phyloP scores from a whole-genome alignment of 1,140 invertebrate genomes.

The Euwallacea fornicatus region DNA sequence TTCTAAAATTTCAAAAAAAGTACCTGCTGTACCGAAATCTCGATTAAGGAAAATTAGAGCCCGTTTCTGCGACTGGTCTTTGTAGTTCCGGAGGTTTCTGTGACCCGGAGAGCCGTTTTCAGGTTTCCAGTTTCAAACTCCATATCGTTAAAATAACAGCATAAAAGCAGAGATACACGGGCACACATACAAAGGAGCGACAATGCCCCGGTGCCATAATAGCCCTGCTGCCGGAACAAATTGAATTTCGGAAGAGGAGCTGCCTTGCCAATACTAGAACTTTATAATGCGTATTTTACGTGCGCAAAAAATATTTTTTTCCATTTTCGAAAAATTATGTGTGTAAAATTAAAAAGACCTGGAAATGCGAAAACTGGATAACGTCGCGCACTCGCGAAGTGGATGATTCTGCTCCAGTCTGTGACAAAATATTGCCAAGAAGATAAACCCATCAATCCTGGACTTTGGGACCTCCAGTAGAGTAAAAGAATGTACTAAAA shows the following conservation, averaged over 20 bases:
- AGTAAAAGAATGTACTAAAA: too few species aligned
- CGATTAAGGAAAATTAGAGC: background rate
- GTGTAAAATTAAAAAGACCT: too few species aligned
- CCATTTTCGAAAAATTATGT: too few species aligned
- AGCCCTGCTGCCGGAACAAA: constrained; percentile 31
- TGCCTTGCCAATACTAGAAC: constrained; percentile 7
- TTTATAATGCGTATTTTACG: too few species aligned
- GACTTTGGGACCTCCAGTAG: too few species aligned
- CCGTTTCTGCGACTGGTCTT: background rate
- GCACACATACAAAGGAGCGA: constrained; percentile 10
- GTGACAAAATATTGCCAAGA: too few species aligned
- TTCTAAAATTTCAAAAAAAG: too few species aligned
- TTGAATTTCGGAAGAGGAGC: constrained; percentile 24
- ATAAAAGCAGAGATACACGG: constrained; percentile 22
- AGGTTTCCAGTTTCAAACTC: constrained; percentile 1
- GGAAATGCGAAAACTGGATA: too few species aligned
- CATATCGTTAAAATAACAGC: constrained; percentile 32
- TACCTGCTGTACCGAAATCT: background rate
- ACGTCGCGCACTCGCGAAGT: too few species aligned
- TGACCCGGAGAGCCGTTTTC: background rate
- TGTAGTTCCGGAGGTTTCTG: background rate
- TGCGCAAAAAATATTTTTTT: too few species aligned
- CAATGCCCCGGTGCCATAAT: constrained; percentile 17
- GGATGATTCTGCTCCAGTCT: too few species aligned
- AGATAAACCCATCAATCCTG: too few species aligned